Evolutionary conservation across 37 sponge, comb jelly and placozoan species (phyloP), one percentile per base, ranked within the genome.

Genomic region (Ephydatia muelleri): DNA sequence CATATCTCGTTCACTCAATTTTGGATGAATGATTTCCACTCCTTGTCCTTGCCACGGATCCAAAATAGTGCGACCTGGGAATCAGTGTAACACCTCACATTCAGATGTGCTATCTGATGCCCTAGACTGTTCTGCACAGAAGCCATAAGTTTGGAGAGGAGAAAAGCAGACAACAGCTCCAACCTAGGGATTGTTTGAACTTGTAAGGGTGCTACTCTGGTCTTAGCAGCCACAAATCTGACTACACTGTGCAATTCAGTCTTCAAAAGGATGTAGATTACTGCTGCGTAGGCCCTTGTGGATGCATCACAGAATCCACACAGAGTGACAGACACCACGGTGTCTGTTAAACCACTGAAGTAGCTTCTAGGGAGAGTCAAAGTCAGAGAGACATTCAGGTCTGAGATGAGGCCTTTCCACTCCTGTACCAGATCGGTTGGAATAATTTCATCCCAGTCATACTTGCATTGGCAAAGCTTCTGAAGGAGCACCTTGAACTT

Each of bases 251-350:
- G 30, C 19, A 66, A 9, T 31, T 38, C 47, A 9, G 64, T 27
- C 9, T n/a, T 9, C 29, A 72, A 13, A 13, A 43, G 33, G 25
- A 78, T 11, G 65, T 78, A 78, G 25, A 78, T 31, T 5, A 78
- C 79, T 57, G 79, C 79, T 32, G 79, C 79, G 57, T 78, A 78
- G 27, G 79, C 64, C 8, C n/a, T 78, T 25, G 66, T 57, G 65
- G 79, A 78, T 78, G 79, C 79, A 78, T 78, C 57, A 47, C 79
- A 57, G 49, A 78, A 78, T 78, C 79, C 79, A 31, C 25, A 78
- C 49, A 78, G 65, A 29, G 25, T 65, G 19, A 65, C 25, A 66
- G 25, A 78, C 25, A n/a, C 28, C 49, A 25, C 29, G 31, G 66
- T 47, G 28, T 49, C 79, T 11, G 43, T n/a, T 32, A 8, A 26